Evolutionary conservation across 2,113 vertebrate species (phyloP), one percentile per base, ranked within the genome.

Genomic region (Mugil cephalus): DNA sequence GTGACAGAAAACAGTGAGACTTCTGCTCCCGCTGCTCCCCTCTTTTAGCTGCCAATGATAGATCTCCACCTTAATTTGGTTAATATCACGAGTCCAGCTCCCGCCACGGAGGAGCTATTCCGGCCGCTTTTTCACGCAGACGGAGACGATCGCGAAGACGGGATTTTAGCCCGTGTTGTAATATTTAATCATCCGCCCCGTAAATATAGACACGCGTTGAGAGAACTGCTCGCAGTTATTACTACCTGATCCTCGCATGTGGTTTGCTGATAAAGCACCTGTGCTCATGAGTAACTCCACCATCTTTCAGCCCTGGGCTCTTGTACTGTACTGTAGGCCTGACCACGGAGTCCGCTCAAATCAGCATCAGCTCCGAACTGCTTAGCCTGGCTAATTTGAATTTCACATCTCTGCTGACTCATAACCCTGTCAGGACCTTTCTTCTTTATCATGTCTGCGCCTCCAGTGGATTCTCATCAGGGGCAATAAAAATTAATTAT

Each of bases 341-440:
- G 87, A 87, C 87, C 89, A 85, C 63, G 60, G 70, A 86, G 89
- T 92, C 92, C 12, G 39, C 87, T 88, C 88, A 71, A 71, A 92
- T 92, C 89, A 92, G 69, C 86, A 82, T 90, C 90, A 90, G 36
- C 74, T 77, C 77, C 84, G 87, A 91, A 93, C 86, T 92, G 89
- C 91, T 92, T 91, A 83, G 87, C 77, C 71, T 76, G 85, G 89
- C 87, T 89, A 84, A 88, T 91, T 89, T 89, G 80, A 92, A 90
- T 90, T 85, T 88, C 83, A 86, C 86, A 89, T 91, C 72, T 88
- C 84, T 93, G 91, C 90, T 92, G 91, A 93, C 89, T 92, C 92
- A 91, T 82, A 85, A 74, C 78, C 79, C 83, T 91, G 92, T 92
- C 92, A 93, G 77, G 82, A 84, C 81, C 83, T 87, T 83, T 93